Evolutionary conservation across 2,113 vertebrate species (phyloP), one percentile per base, ranked within the genome.

Genomic region (Lepus americanus): DNA sequence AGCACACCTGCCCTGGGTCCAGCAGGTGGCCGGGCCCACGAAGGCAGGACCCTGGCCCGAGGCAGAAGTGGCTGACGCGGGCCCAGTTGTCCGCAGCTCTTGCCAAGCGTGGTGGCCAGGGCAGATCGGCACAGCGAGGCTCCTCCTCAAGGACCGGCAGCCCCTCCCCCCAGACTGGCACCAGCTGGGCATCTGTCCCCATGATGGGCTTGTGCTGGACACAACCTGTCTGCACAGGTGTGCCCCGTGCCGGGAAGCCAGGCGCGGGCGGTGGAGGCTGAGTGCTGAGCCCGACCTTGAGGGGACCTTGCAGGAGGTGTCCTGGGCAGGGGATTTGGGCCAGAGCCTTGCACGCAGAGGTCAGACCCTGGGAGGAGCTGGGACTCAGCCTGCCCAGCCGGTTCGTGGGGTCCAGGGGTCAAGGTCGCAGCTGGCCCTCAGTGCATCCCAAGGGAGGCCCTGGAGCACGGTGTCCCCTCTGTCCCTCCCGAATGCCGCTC

Each of bases 1-100:
- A 11, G 33, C 0, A 0, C 0, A 0, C 44, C 63, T 0, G 0
- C 27, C 44, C 36, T 67, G 27, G 0, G 0, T 49, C 44, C 10
- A 69, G 93, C 96, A 94, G 96, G 92, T 85, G 69, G 90, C 59
- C 89, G 29, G 93, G 73, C 93, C 95, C 83, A 94, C 20, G 0
- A 33, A 6, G 44, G 78, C 12, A 0, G 0, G 22, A 49, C 20
- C 67, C 59, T 31, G 19, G 5, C 88, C 29, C 1, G 86, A 2
- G 1, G 63, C 61, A 3, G 13, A 13, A 27, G 31, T 5, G 10
- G 74, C 53, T 93, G 87, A 89, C 90, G n/a, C 12, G 31, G 44
- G 64, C 49, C 80, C 0, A 12, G 16, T 17, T 36, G 61, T 36
- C 85, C 0, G 13, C 59, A n/a, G 72, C 0, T 2, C 49, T 67